A percentile compares a stretch with the other conserved stretches of the same genome.
These are phyloP conservation scores for Hormaphis cornu DNA, from an alignment of 1,140 invertebrate species.

Conservation along the genomic window DNA sequence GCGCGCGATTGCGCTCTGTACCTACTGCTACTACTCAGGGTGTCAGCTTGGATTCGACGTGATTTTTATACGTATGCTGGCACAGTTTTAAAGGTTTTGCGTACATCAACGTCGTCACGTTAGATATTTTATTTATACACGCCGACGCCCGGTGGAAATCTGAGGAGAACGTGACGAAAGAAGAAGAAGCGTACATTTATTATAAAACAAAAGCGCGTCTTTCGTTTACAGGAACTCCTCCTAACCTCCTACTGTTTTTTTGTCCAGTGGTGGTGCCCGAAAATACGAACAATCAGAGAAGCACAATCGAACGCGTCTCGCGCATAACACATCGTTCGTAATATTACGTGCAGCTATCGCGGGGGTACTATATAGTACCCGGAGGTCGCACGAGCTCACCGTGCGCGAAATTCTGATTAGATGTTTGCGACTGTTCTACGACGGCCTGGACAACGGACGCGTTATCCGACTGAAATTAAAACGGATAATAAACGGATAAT, in stretches of 20 bases:
- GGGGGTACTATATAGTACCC: background rate
- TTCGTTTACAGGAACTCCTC: slow-evolving; percentile 14
- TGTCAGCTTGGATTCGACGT: too few relatives aligned
- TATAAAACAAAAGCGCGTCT: background rate
- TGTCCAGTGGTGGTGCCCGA: background rate
- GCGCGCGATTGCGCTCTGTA: background rate
- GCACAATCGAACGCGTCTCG: background rate
- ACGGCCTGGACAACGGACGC: background rate
- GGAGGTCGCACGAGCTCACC: background rate
- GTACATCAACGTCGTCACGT: slow-evolving; percentile 20
- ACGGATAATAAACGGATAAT: too few relatives aligned
- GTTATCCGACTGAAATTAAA: background rate
- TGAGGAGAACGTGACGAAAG: background rate
- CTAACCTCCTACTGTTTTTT: too few relatives aligned
- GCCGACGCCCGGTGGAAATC: slow-evolving; percentile 8
- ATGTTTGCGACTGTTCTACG: background rate
- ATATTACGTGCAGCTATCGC: slow-evolving; percentile 15
- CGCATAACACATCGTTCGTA: background rate
- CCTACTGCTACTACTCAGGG: too few relatives aligned
- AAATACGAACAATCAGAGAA: background rate
- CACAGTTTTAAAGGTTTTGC: slow-evolving; percentile 9
- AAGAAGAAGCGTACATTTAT: background rate
- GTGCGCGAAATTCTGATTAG: slow-evolving; percentile 1
- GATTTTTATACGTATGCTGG: background rate
- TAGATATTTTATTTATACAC: background rate